Conservation (phyloP, 2,113 vertebrate genomes). For the Synodontis membranacea region DNA sequence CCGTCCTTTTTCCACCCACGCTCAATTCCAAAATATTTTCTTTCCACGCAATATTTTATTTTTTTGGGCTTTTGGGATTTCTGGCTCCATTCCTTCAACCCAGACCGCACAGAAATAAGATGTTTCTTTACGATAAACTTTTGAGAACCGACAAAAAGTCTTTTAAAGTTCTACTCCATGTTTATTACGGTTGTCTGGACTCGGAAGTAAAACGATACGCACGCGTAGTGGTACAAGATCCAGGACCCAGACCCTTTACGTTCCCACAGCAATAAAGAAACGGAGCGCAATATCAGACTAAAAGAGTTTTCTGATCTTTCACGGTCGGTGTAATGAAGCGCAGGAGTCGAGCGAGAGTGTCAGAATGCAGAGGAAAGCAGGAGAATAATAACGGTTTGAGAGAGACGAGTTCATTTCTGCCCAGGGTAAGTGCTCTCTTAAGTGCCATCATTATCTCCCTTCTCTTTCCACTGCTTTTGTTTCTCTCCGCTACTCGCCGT, state of each 20-base stretch:
- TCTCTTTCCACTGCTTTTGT: constrained; percentile 51
- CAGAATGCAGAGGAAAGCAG: constrained; percentile 33
- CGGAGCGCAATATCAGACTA: neutral
- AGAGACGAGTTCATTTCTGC: constrained; percentile 38
- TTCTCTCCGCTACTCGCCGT: constrained; percentile 35
- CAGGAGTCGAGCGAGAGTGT: constrained; percentile 6
- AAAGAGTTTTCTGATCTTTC: constrained; percentile 6
- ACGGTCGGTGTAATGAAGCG: neutral
- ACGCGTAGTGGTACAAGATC: neutral
- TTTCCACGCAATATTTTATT: neutral
- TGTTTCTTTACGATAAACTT: neutral
- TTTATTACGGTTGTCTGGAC: neutral
- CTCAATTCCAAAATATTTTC: neutral
- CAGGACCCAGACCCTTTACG: neutral
- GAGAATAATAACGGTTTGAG: constrained; percentile 27
- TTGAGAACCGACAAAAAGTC: neutral
- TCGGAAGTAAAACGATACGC: constrained; percentile 43
- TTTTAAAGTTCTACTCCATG: neutral
- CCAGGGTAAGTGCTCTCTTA: constrained; percentile 53
- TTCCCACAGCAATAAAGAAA: constrained; percentile 16
- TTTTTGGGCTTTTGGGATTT: neutral
- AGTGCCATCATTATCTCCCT: constrained; percentile 58
- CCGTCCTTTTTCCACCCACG: neutral
- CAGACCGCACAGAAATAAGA: neutral
- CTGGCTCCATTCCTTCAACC: neutral